These are phyloP conservation scores for Syrphus vitripennis DNA, from an alignment of 2,888 invertebrate species.

Conservation along the genomic window DNA sequence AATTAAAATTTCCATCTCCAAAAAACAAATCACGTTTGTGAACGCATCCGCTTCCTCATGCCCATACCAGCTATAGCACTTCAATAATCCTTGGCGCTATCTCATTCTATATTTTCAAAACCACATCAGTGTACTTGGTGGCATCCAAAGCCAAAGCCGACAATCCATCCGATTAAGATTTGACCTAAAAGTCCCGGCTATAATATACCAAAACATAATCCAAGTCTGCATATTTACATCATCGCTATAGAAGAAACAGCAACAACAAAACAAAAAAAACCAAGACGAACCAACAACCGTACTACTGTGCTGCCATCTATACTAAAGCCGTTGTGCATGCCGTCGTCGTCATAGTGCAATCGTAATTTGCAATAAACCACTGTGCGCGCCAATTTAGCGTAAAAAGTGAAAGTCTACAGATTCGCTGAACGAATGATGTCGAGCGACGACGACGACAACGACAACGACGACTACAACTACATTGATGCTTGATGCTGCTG, in stretches of 20 bases:
- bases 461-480: not conserved
- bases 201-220: constrained; percentile 59
- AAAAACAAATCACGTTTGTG: constrained; percentile 56
- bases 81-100: not conserved
- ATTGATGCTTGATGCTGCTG: not conserved
- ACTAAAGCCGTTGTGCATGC: constrained; percentile 32
- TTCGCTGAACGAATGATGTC: constrained; percentile 35
- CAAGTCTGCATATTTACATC: constrained; percentile 28
- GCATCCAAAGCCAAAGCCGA: constrained; percentile 34
- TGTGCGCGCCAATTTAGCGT: constrained; percentile 63
- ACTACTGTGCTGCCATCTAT: constrained; percentile 21
- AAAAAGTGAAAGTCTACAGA: constrained; percentile 68
- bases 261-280: not conserved
- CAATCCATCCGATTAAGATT: constrained; percentile 55
- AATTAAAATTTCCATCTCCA: constrained; percentile 62
- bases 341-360: constrained; percentile 48
- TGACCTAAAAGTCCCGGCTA: constrained; percentile 59
- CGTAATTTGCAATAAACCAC: constrained; percentile 66
- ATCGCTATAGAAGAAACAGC: not conserved
- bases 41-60: constrained; percentile 36
- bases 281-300: not conserved
- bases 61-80: no score
- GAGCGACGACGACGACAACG: not conserved
- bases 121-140: constrained; percentile 1
- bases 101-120: not conserved